Evolutionary conservation across 1,140 invertebrate species (phyloP).

Genomic region (Caerostris extrusa): DNA sequence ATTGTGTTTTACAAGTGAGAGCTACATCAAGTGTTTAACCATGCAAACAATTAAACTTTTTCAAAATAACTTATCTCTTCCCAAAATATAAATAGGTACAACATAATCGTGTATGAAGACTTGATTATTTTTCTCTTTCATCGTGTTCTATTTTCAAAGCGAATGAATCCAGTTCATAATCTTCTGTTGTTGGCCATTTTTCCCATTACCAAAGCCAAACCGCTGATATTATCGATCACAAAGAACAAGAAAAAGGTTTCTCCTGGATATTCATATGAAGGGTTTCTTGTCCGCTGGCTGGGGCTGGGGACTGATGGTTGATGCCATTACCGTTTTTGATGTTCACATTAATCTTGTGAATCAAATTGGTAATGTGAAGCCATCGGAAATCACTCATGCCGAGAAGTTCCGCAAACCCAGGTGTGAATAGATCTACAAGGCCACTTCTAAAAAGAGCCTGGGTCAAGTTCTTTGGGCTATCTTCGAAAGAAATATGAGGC

Average conservation of each 20-base stretch:
- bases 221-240: conserved; percentile 79
- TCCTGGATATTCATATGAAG: conserved; percentile 72
- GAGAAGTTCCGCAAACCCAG: conserved; percentile 78
- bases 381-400: conserved; percentile 79
- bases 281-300: conserved; percentile 67
- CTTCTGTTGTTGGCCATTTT: conserved; percentile 77
- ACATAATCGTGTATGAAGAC: not conserved
- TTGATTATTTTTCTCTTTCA: not conserved
- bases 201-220: conserved; percentile 79
- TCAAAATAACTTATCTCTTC: conserved; percentile 34
- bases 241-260: conserved; percentile 79
- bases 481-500: conserved; percentile 78
- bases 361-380: conserved; percentile 79
- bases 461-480: conserved; percentile 77
- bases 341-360: conserved; percentile 79
- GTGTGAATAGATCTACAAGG: conserved; percentile 78
- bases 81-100: conserved; percentile 11
- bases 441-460: conserved; percentile 78
- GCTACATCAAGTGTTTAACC: not conserved
- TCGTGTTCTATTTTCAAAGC: not conserved
- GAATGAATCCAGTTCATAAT: not conserved
- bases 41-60: not conserved
- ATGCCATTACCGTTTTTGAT: conserved; percentile 74
- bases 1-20: not conserved
- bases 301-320: conserved; percentile 43